Evolutionary conservation across 2,888 invertebrate genomes (phyloP).

Genomic region (Cyclophora punctaria): DNA sequence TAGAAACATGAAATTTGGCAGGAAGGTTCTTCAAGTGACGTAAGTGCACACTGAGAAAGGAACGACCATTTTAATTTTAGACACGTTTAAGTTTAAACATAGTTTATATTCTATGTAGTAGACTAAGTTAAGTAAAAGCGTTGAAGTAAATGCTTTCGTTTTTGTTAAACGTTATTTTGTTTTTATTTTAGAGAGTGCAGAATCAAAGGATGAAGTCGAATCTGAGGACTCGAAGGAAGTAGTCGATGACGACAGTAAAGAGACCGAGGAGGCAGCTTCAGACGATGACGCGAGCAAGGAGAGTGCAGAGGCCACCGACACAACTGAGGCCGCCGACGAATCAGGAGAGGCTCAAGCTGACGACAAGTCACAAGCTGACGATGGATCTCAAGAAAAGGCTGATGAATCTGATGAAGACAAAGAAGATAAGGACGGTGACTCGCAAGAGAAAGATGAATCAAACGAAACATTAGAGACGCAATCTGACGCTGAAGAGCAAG

Average conservation of each 20-base stretch:
- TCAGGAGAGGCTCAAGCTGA: slow-evolving; percentile 43
- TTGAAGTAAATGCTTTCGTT: too few species aligned
- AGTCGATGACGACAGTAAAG: slow-evolving; percentile 33
- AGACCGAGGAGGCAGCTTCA: slow-evolving; percentile 33
- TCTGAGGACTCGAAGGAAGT: slow-evolving; percentile 36
- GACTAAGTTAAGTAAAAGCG: too few species aligned
- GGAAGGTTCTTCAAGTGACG: too few species aligned
- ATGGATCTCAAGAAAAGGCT: slow-evolving; percentile 33
- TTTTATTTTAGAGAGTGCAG: slow-evolving; percentile 52
- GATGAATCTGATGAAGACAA: slow-evolving; percentile 37
- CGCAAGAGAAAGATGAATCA: slow-evolving; percentile 33
- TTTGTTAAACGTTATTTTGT: not conserved
- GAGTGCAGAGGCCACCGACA: slow-evolving; percentile 30
- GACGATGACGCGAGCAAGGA: slow-evolving; percentile 38
- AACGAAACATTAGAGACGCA: slow-evolving; percentile 53
- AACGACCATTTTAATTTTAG: too few species aligned
- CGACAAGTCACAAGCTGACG: slow-evolving; percentile 33
- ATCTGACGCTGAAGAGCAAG: slow-evolving; percentile 37
- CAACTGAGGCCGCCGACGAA: slow-evolving; percentile 35
- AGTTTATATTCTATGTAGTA: too few species aligned
- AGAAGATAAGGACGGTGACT: slow-evolving; percentile 31
- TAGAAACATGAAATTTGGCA: too few species aligned
- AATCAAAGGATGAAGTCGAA: slow-evolving; percentile 38
- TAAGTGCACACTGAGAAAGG: too few species aligned
- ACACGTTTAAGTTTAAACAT: too few species aligned